These are phyloP conservation scores for Argyra leucocephala DNA, from an alignment of 2,888 invertebrate genomes.

Conservation along the genomic window DNA sequence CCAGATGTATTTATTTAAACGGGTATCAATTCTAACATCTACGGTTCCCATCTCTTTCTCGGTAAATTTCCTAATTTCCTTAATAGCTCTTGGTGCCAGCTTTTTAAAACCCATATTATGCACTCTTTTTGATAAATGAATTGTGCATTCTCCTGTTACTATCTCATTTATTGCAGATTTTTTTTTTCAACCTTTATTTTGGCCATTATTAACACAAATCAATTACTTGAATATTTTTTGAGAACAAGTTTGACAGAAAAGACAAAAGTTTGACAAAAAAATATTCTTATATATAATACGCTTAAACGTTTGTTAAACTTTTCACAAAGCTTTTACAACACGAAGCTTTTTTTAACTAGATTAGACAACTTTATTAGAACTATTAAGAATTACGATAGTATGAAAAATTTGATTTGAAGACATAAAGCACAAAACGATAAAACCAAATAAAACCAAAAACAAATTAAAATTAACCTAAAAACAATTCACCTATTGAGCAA, in stretches of 20 bases:
- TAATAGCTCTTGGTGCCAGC: constrained; percentile 94
- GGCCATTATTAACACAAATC: constrained; percentile 52
- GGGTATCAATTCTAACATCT: constrained; percentile 95
- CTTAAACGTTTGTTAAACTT: too few relatives aligned
- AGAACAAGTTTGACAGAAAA: constrained; percentile 43
- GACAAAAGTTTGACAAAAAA: constrained; percentile 19
- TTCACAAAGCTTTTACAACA: too few relatives aligned
- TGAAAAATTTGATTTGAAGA: too few relatives aligned
- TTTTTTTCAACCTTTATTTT: constrained; percentile 85
- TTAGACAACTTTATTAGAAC: too few relatives aligned
- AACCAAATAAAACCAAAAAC: too few relatives aligned
- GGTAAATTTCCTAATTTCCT: constrained; percentile 93
- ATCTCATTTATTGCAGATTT: constrained; percentile 98
- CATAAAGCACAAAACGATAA: too few relatives aligned
- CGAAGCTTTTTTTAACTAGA: too few relatives aligned
- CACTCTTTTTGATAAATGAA: constrained; percentile 94
- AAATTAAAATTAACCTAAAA: too few relatives aligned
- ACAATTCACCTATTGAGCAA: too few relatives aligned
- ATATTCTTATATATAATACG: too few relatives aligned
- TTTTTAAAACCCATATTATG: constrained; percentile 97
- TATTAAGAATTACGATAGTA: too few relatives aligned
- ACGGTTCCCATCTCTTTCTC: constrained; percentile 97
- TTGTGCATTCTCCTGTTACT: constrained; percentile 96
- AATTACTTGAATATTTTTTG: constrained; percentile 30
- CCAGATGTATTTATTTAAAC: constrained; percentile 98